A percentile compares a stretch with the other conserved stretches of the same genome.
phyloP scores from a whole-genome alignment of 2,113 vertebrate genomes.

The Aldabrachelys gigantea region DNA sequence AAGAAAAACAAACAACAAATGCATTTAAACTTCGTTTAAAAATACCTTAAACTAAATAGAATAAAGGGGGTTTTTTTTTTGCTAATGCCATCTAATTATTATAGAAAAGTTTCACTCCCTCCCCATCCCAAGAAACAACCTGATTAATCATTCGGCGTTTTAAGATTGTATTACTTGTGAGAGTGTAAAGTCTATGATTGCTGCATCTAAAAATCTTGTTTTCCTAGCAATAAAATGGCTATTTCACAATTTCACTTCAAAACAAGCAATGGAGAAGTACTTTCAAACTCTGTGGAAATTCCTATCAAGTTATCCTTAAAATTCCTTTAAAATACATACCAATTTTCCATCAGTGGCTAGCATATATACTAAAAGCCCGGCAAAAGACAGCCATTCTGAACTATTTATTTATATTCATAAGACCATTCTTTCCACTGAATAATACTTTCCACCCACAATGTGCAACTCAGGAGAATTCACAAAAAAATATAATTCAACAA shows the following conservation, averaged over 20 bases:
- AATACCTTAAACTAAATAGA: background rate
- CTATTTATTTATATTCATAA: background rate
- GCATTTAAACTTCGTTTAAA: background rate
- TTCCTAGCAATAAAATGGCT: background rate
- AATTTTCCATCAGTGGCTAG: background rate
- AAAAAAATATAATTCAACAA: background rate
- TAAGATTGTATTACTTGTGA: background rate
- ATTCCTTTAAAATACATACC: background rate
- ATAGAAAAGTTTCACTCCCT: background rate
- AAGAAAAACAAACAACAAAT: constrained; percentile 33
- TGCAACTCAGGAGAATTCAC: background rate
- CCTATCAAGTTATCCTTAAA: background rate
- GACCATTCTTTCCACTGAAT: background rate
- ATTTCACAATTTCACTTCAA: background rate
- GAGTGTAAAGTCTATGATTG: background rate
- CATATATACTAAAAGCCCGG: background rate
- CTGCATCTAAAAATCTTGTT: background rate
- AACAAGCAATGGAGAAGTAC: background rate
- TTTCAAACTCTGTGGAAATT: constrained; percentile 12
- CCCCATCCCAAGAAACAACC: background rate
- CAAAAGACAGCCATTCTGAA: background rate
- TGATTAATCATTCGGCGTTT: background rate
- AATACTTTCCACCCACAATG: background rate
- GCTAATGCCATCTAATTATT: background rate
- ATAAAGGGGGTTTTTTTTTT: background rate